These are phyloP conservation scores for Semotilus atromaculatus DNA, from an alignment of 2,797 vertebrate species.

Conservation along the genomic window DNA sequence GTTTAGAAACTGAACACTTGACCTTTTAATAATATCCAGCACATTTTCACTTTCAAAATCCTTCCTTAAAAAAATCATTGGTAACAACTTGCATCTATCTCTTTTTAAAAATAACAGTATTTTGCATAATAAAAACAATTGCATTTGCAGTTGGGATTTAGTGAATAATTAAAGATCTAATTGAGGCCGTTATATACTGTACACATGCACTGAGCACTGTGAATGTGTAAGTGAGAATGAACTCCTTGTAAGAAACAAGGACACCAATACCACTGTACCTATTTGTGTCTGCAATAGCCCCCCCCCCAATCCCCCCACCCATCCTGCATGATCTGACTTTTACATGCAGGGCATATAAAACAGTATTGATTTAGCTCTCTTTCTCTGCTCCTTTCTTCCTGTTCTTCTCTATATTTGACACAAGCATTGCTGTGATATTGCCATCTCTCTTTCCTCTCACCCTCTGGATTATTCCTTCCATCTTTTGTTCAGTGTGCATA, in stretches of 20 bases:
- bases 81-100: not conserved
- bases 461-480: conserved; percentile 23
- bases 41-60: not conserved
- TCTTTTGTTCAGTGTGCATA: conserved; percentile 36
- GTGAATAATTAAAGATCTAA: conserved; percentile 49
- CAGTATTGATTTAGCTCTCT: conserved; percentile 36
- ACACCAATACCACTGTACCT: conserved; percentile 19
- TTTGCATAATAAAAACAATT: too few relatives aligned
- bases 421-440: conserved; percentile 22
- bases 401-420: conserved; percentile 8
- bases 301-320: not conserved
- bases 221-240: not conserved
- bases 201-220: not conserved
- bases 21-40: not conserved
- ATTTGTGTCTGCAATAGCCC: conserved; percentile 12
- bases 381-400: conserved; percentile 12
- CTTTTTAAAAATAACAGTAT: not conserved
- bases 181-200: conserved; percentile 5
- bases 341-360: conserved; percentile 29
- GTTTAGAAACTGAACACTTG: not conserved
- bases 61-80: not conserved
- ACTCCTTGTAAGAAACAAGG: not conserved
- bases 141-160: conserved; percentile 34
- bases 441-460: conserved; percentile 28
- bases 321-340: conserved; percentile 26